Conservation (phyloP, 2,888 invertebrate species). For the Cylloceria caligata region DNA sequence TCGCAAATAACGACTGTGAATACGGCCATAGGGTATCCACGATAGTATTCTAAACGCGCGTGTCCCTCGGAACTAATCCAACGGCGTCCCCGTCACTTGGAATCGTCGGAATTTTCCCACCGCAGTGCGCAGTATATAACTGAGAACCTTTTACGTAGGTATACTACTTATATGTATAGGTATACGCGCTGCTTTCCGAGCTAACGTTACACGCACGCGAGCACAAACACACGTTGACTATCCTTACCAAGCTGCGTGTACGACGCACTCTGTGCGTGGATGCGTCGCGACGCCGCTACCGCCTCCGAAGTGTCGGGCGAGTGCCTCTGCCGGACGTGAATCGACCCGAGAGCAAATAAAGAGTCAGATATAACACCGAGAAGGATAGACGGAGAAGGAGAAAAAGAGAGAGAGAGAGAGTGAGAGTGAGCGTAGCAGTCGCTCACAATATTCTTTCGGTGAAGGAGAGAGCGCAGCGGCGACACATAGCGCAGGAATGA, state of each 20-base stretch:
- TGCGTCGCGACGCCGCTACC: constrained; percentile 34
- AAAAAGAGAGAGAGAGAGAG: not conserved
- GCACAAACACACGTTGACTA: constrained; percentile 55
- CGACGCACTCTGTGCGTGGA: constrained; percentile 61
- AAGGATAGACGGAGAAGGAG: not conserved
- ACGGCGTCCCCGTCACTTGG: constrained; percentile 27
- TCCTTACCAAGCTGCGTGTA: constrained; percentile 4
- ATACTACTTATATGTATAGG: too few relatives aligned
- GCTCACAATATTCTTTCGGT: constrained; percentile 42
- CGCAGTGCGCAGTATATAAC: not conserved
- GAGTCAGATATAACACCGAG: constrained; percentile 6
- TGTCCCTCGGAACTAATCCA: constrained; percentile 27
- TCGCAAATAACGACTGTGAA: not conserved
- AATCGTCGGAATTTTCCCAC: constrained; percentile 43
- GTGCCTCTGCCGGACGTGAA: constrained; percentile 42
- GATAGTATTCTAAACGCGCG: constrained; percentile 2
- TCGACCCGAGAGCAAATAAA: constrained; percentile 39
- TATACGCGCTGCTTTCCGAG: constrained; percentile 9
- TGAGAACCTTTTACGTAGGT: not conserved
- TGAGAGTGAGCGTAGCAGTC: constrained; percentile 7
- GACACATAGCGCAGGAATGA: constrained; percentile 26
- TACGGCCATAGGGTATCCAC: too few relatives aligned
- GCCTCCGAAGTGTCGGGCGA: constrained; percentile 22
- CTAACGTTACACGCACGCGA: constrained; percentile 53
- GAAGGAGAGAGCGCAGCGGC: constrained; percentile 15